Percentiles rank a stretch among this genome's conserved stretches.
phyloP scores from a whole-genome alignment of 2,797 vertebrate species.

The Syncerus caffer region DNA sequence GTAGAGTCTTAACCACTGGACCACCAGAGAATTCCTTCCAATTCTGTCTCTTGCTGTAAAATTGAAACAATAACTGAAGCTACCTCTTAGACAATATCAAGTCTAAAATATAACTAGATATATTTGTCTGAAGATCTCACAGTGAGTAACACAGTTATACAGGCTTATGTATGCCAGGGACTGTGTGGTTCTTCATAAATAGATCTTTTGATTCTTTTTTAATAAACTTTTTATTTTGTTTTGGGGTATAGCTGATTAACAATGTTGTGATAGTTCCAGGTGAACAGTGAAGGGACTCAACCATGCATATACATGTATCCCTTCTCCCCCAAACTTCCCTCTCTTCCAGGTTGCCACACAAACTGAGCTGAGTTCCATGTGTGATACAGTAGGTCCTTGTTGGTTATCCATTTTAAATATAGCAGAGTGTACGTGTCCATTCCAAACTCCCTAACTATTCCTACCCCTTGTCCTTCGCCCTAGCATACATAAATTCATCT shows the following conservation, averaged over 20 bases:
- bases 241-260: neutral
- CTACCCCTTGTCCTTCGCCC: neutral
- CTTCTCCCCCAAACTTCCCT: neutral
- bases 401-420: neutral
- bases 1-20: neutral
- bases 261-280: neutral
- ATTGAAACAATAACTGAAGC: conserved; percentile 27
- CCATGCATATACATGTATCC: neutral
- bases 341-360: neutral
- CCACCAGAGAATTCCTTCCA: neutral
- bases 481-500: neutral
- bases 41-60: conserved; percentile 44
- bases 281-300: neutral
- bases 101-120: neutral
- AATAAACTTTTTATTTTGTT: neutral
- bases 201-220: neutral
- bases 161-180: neutral
- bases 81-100: neutral
- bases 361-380: neutral
- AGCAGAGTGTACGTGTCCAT: neutral
- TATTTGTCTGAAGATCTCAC: neutral
- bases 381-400: neutral
- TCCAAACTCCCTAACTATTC: neutral
- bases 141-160: neutral
- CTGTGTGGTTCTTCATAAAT: neutral